Evolutionary conservation across 1,140 invertebrate genomes (phyloP), one percentile per base, ranked within the genome.

Genomic region (Diplogasteroides magnus): DNA sequence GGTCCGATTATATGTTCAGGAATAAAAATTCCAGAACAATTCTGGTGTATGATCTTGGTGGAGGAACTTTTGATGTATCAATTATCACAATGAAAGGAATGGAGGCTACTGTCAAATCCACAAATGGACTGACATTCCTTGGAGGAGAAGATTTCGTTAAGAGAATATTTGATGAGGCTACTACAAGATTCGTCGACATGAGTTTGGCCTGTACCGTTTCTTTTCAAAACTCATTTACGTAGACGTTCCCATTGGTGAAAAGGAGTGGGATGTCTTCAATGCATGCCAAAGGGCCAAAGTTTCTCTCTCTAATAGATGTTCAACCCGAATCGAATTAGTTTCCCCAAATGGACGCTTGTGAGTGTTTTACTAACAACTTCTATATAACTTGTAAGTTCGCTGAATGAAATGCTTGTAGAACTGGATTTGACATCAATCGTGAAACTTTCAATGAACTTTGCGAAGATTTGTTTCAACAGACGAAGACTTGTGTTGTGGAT

Each of bases 1-100:
- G 60, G 31, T 23, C n/a, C 3, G 23, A 19, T 31, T 31, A 31
- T 31, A 31, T 31, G 2, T 27, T n/a, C 25, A 57, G 82, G 76
- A 77, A 78, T 73, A 80, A 76, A 23, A 75, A 70, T 60, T 83
- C 84, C 70, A 71, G 82, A 28, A 85, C 86, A 76, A 85, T 87
- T 14, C 78, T 87, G 1, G 86, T 87, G 75, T 97, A 94, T 84
- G 94, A 97, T 87, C 87, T 97, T 74, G 93, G 93, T 74, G 93
- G 93, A 83, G 94, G 93, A 48, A 48, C 37, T 11, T 48, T 48
- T 19, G 37, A 48, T 19, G 37, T 48, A 19, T 48, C 37, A 48
- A 48, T 48, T 11, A 19, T 48, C 19, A 19, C 6, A 48, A 48
- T 48, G 37, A 48, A 48, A 19, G 37, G 37, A 48, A 48, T 19